Conservation (phyloP, 1,140 invertebrate genomes). For the Drosophila pruinosa region DNA sequence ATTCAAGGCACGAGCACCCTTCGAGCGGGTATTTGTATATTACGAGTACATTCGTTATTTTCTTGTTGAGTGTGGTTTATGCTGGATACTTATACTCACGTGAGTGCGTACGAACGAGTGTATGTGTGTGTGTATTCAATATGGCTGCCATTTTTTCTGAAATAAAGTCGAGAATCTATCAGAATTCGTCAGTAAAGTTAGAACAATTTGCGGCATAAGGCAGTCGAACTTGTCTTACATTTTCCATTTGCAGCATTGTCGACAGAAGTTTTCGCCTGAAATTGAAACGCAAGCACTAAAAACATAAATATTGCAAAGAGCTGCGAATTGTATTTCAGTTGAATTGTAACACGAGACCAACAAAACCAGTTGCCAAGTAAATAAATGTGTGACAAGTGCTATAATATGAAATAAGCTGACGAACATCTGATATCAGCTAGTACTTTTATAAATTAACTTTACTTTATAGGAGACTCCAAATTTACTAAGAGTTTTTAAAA, state of each 20-base stretch:
- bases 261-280: constrained; percentile 42
- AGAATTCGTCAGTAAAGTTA: constrained; percentile 3
- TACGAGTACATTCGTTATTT: not conserved
- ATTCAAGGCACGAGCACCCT: constrained; percentile 9
- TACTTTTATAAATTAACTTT: too few relatives aligned
- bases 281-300: constrained; percentile 53
- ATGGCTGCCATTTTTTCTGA: constrained; percentile 26
- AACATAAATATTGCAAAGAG: constrained; percentile 9
- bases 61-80: not conserved
- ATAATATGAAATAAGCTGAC: too few relatives aligned
- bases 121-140: constrained; percentile 5
- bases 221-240: constrained; percentile 16
- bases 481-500: too few relatives aligned
- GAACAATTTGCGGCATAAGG: constrained; percentile 35
- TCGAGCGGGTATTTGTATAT: constrained; percentile 1
- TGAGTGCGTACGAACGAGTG: not conserved
- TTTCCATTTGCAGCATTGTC: constrained; percentile 35
- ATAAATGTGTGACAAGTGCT: constrained; percentile 6
- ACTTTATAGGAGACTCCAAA: not conserved
- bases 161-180: constrained; percentile 19
- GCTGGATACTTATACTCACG: not conserved
- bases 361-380: constrained; percentile 26
- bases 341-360: constrained; percentile 24
- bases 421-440: not conserved
- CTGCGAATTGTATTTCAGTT: constrained; percentile 22